Conservation (phyloP, 2,888 invertebrate genomes). For the Conchocele bisecta region DNA sequence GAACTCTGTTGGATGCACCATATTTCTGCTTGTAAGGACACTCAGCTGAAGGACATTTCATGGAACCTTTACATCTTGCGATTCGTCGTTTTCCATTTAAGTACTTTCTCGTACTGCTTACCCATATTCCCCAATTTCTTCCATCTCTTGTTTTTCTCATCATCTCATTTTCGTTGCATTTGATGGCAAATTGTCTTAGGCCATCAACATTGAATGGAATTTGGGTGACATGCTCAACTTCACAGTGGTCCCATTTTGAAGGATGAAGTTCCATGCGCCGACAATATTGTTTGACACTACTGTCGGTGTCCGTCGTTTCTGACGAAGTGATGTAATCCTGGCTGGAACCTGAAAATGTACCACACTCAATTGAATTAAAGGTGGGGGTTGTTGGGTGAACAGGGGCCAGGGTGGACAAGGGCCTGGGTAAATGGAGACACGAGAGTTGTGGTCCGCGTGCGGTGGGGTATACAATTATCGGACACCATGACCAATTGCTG, state of each 20-base stretch:
- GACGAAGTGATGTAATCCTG: too few species aligned
- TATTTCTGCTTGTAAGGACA: background rate
- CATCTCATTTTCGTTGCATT: background rate
- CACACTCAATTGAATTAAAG: too few species aligned
- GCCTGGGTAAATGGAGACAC: too few species aligned
- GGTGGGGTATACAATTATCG: too few species aligned
- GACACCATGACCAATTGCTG: too few species aligned
- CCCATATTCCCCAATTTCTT: background rate
- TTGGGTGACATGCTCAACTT: background rate
- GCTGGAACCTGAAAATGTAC: too few species aligned
- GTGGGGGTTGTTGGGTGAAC: too few species aligned
- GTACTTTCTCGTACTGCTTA: background rate
- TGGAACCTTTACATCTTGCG: background rate
- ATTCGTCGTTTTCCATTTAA: background rate
- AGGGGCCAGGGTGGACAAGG: too few species aligned
- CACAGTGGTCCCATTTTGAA: background rate
- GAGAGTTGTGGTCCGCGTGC: too few species aligned
- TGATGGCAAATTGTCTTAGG: background rate
- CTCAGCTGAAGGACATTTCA: background rate
- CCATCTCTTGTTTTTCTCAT: background rate
- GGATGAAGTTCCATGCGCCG: background rate
- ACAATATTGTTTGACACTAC: too few species aligned
- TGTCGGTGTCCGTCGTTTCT: too few species aligned
- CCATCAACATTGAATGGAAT: background rate
- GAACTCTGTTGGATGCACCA: background rate